A percentile compares a stretch with the other conserved stretches of the same genome.
These are phyloP conservation scores for Planiliza haematocheilus DNA, from an alignment of 2,113 vertebrate genomes.

Conservation along the genomic window DNA sequence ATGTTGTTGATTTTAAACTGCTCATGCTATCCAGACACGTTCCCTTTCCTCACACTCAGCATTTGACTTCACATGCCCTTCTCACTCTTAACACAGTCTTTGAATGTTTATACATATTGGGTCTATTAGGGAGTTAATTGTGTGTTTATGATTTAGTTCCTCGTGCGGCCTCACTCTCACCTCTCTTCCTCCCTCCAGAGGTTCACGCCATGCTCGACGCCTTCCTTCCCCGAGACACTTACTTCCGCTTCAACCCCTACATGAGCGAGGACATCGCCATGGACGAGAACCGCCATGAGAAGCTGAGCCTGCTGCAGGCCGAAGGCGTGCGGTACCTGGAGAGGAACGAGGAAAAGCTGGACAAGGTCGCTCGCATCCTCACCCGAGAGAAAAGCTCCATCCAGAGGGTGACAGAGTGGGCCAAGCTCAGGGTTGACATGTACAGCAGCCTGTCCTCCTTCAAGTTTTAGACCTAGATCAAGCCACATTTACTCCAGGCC, in stretches of 20 bases:
- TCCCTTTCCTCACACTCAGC: constrained; percentile 37
- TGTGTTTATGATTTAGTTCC: constrained; percentile 16
- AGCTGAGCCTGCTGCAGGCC: constrained; percentile 88
- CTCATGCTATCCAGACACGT: constrained; percentile 44
- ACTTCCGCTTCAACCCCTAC: constrained; percentile 96
- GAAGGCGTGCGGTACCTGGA: constrained; percentile 91
- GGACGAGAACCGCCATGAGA: constrained; percentile 95
- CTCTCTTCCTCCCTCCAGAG: constrained; percentile 83
- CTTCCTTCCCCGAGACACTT: constrained; percentile 90
- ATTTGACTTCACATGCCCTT: constrained; percentile 17
- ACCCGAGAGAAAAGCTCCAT: constrained; percentile 87
- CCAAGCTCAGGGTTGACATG: constrained; percentile 89
- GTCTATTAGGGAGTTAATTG: constrained; percentile 26
- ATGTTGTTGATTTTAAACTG: constrained; percentile 44
- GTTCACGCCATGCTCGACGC: constrained; percentile 94
- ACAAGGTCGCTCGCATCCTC: constrained; percentile 87
- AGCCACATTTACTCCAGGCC: constrained; percentile 36
- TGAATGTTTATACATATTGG: constrained; percentile 49
- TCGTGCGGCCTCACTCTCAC: constrained; percentile 16
- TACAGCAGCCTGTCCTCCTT: constrained; percentile 85
- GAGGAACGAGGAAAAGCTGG: constrained; percentile 93
- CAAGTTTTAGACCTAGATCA: constrained; percentile 77
- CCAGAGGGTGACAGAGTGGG: constrained; percentile 90
- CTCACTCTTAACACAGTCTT: constrained; percentile 17
- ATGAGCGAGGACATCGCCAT: constrained; percentile 92